phyloP scores from a whole-genome alignment of 2,797 vertebrate genomes.

The Ambastaia sidthimunki region DNA sequence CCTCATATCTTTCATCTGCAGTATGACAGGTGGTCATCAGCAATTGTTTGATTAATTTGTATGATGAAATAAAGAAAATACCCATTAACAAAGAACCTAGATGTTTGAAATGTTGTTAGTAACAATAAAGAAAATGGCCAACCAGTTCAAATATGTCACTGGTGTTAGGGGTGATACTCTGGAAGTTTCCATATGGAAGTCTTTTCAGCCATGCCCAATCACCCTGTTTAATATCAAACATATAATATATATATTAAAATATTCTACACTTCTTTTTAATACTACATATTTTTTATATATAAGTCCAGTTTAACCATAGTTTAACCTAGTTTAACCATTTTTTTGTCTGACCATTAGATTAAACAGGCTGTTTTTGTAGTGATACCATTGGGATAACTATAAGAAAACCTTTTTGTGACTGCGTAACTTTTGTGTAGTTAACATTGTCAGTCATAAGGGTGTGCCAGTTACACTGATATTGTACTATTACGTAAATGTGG shows the following conservation, averaged over 20 bases:
- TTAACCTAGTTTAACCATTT: neutral
- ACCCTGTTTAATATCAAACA: conserved; percentile 67
- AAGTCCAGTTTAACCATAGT: neutral
- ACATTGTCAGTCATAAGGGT: no score
- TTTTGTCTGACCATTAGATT: neutral
- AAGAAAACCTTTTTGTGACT: neutral
- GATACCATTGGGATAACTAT: neutral
- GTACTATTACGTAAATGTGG: no score
- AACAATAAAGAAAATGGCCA: conserved; percentile 12
- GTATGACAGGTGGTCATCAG: neutral
- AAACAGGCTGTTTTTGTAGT: neutral
- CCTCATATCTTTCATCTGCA: conserved; percentile 88
- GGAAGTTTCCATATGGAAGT: conserved; percentile 76
- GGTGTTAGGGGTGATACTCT: conserved; percentile 76
- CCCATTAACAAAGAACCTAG: neutral
- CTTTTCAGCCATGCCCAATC: conserved; percentile 86
- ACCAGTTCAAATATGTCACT: conserved; percentile 80
- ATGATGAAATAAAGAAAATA: neutral
- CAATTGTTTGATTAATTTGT: neutral
- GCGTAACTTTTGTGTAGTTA: no score
- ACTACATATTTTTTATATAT: neutral
- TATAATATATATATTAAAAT: neutral
- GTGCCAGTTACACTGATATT: no score
- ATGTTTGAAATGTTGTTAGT: neutral
- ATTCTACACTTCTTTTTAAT: neutral